These are phyloP conservation scores for Drosophila varians DNA, from an alignment of 1,140 invertebrate species.

Conservation along the genomic window DNA sequence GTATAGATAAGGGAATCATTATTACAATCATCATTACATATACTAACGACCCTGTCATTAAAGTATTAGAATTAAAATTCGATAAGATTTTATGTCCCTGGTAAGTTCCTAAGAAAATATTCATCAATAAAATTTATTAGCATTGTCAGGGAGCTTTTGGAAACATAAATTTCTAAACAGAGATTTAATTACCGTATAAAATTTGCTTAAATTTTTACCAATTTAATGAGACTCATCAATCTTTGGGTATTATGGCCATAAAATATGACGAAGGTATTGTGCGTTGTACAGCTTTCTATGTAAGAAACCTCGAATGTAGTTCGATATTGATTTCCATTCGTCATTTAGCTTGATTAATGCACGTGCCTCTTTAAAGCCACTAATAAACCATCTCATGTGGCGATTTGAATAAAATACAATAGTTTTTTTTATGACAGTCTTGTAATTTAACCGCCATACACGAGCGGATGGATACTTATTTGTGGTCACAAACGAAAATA, in stretches of 20 bases:
- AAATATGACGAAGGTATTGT: not conserved
- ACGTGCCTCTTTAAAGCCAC: not conserved
- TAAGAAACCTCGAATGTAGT: not conserved
- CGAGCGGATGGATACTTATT: slow-evolving; percentile 32
- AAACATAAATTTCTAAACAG: too few species aligned
- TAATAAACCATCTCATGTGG: not conserved
- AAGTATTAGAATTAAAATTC: not conserved
- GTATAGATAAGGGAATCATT: not conserved
- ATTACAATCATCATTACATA: too few species aligned
- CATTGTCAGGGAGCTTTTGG: not conserved
- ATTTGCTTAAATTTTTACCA: slow-evolving; percentile 13
- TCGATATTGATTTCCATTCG: not conserved
- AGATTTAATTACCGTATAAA: not conserved
- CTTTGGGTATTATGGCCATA: slow-evolving; percentile 2
- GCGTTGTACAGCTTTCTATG: not conserved
- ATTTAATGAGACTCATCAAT: slow-evolving; percentile 19
- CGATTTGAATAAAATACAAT: slow-evolving; percentile 40
- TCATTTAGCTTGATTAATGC: not conserved
- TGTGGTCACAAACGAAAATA: slow-evolving; percentile 47
- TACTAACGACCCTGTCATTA: too few species aligned
- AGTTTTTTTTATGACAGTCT: slow-evolving; percentile 33
- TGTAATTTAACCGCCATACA: slow-evolving; percentile 2
- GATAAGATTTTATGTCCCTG: not conserved
- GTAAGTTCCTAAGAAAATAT: not conserved
- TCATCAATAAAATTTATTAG: not conserved